Evolutionary conservation across 2,888 invertebrate species (phyloP).

Genomic region (Beris morrisii): DNA sequence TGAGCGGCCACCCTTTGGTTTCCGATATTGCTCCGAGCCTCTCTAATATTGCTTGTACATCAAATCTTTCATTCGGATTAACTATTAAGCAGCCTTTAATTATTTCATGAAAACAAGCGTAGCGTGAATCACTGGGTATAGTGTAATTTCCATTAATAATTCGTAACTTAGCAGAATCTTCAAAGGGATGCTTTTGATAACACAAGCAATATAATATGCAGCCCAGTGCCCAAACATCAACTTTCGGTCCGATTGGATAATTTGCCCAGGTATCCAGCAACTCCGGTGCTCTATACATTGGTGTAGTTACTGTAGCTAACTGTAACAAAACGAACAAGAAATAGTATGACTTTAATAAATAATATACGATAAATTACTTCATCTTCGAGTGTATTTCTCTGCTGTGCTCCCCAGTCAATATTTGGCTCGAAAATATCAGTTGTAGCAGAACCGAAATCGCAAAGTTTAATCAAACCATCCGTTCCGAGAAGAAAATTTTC

Average conservation of each 20-base stretch:
- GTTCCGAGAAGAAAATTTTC: slow-evolving; percentile 91
- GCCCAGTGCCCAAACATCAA: slow-evolving; percentile 97
- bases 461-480: slow-evolving; percentile 87
- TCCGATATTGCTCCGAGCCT: slow-evolving; percentile 87
- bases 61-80: slow-evolving; percentile 80
- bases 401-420: slow-evolving; percentile 88
- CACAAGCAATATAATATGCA: slow-evolving; percentile 92
- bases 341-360: slow-evolving; percentile 2
- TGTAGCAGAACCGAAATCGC: slow-evolving; percentile 97
- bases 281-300: slow-evolving; percentile 98
- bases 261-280: slow-evolving; percentile 98
- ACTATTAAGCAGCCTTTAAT: slow-evolving; percentile 82
- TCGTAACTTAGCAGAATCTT: slow-evolving; percentile 91
- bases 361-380: slow-evolving; percentile 63
- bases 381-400: slow-evolving; percentile 89
- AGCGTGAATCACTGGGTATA: slow-evolving; percentile 78
- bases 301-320: slow-evolving; percentile 79
- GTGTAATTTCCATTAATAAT: slow-evolving; percentile 96
- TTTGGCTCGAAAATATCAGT: slow-evolving; percentile 80
- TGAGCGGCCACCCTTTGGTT: slow-evolving; percentile 78
- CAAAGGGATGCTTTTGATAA: slow-evolving; percentile 94
- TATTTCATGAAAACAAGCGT: slow-evolving; percentile 83
- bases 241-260: slow-evolving; percentile 84
- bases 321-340: slow-evolving; percentile 49
- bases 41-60: slow-evolving; percentile 78